Evolutionary conservation across 2,113 vertebrate genomes (phyloP).

Genomic region (Hippocampus barbouri): DNA sequence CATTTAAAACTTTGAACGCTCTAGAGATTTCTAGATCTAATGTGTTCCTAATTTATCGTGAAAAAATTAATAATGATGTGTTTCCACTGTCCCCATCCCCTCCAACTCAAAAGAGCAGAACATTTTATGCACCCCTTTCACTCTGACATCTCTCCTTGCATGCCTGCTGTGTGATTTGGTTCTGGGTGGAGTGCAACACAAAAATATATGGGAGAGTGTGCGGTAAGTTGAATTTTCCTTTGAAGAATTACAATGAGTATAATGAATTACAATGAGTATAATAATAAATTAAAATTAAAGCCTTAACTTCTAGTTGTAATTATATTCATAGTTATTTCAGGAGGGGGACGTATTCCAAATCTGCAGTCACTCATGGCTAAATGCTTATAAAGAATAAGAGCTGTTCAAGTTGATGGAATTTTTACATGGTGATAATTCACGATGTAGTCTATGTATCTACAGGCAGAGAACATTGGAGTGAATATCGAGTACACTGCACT

Average conservation of each 20-base stretch:
- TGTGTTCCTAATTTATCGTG: no score
- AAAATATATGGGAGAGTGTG: neutral
- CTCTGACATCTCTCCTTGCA: neutral
- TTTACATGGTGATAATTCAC: neutral
- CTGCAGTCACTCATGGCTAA: neutral
- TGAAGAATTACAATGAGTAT: neutral
- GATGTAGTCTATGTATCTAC: no score
- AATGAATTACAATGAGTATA: neutral
- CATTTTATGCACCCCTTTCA: neutral
- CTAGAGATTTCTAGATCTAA: no score
- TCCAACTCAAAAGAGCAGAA: neutral
- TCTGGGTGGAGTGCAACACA: no score
- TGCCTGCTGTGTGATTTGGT: neutral
- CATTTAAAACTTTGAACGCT: no score
- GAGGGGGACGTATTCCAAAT: constrained; percentile 11
- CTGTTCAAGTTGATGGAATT: neutral
- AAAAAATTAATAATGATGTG: no score
- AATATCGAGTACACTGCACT: constrained; percentile 37
- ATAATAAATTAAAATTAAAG: neutral
- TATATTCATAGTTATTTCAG: constrained; percentile 12
- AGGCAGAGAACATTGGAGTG: no score
- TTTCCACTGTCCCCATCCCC: neutral
- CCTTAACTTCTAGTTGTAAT: neutral
- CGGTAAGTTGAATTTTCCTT: neutral
- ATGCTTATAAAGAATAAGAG: neutral